A percentile compares a stretch with the other conserved stretches of the same genome.
Conservation (phyloP, 1,140 invertebrate species). For the Drosophila parvula region DNA sequence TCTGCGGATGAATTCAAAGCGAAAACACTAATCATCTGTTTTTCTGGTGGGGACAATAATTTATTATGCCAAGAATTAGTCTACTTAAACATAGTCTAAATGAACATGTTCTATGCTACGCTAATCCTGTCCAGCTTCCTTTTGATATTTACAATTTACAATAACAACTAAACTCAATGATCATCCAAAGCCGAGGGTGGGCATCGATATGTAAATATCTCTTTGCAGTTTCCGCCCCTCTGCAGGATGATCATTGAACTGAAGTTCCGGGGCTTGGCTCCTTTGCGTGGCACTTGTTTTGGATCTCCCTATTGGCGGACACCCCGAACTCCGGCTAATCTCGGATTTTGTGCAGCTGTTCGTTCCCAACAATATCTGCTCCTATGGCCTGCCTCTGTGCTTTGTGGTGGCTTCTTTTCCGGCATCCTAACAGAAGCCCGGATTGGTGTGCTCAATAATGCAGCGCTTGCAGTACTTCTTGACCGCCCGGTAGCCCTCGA, state of each 20-base stretch:
- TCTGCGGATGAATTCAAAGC: neutral
- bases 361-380: slow-evolving; percentile 66
- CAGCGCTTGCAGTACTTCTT: slow-evolving; percentile 96
- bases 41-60: slow-evolving; percentile 61
- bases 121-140: slow-evolving; percentile 48
- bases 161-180: slow-evolving; percentile 45
- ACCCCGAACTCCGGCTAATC: slow-evolving; percentile 17
- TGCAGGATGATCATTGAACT: slow-evolving; percentile 18
- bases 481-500: slow-evolving; percentile 94
- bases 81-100: slow-evolving; percentile 62
- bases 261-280: slow-evolving; percentile 13
- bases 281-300: slow-evolving; percentile 30
- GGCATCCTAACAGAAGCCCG: slow-evolving; percentile 90
- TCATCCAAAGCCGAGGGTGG: neutral
- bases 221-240: neutral
- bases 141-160: slow-evolving; percentile 58
- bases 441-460: slow-evolving; percentile 97
- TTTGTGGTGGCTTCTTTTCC: slow-evolving; percentile 37
- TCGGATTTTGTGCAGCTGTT: slow-evolving; percentile 26
- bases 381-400: slow-evolving; percentile 79
- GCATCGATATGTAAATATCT: neutral
- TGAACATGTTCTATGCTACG: slow-evolving; percentile 60
- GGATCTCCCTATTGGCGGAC: slow-evolving; percentile 3
- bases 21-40: neutral
- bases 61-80: slow-evolving; percentile 77